phyloP scores from a whole-genome alignment of 2,113 vertebrate species.

The Caracal caracal region DNA sequence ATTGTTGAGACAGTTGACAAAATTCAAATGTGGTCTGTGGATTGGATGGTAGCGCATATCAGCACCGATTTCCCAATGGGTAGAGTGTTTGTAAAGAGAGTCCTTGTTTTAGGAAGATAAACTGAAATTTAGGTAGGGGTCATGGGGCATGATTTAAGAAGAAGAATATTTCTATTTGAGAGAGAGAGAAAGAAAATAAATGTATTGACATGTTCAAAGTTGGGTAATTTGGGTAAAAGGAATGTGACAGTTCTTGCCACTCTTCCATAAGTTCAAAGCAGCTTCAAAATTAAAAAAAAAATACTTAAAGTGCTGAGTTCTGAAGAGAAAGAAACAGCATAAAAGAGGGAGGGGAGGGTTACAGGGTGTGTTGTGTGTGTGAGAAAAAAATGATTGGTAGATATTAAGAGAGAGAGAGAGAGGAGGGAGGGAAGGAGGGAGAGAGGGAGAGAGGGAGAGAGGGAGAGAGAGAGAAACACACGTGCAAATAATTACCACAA shows the following conservation, averaged over 20 bases:
- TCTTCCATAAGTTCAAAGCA: neutral
- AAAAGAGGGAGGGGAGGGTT: neutral
- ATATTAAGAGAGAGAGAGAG: neutral
- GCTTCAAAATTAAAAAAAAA: neutral
- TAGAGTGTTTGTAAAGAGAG: neutral
- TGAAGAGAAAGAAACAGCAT: neutral
- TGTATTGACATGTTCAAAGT: neutral
- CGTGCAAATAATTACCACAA: neutral
- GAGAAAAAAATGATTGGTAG: neutral
- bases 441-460: neutral
- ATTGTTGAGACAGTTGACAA: neutral
- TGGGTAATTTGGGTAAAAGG: neutral
- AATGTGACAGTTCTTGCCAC: neutral
- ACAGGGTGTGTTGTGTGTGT: no score
- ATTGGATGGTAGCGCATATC: accelerated
- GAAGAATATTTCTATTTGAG: neutral
- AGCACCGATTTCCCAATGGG: neutral
- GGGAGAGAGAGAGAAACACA: no score
- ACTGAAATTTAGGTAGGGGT: neutral
- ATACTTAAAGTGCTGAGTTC: neutral
- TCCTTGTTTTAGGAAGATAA: neutral
- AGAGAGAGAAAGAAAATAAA: neutral
- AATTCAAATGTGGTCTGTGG: neutral
- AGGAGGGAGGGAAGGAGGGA: no score
- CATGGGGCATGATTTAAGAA: neutral